Evolutionary conservation across 2,888 invertebrate genomes (phyloP), one percentile per base, ranked within the genome.

Genomic region (Branchipolynoe longqiensis): DNA sequence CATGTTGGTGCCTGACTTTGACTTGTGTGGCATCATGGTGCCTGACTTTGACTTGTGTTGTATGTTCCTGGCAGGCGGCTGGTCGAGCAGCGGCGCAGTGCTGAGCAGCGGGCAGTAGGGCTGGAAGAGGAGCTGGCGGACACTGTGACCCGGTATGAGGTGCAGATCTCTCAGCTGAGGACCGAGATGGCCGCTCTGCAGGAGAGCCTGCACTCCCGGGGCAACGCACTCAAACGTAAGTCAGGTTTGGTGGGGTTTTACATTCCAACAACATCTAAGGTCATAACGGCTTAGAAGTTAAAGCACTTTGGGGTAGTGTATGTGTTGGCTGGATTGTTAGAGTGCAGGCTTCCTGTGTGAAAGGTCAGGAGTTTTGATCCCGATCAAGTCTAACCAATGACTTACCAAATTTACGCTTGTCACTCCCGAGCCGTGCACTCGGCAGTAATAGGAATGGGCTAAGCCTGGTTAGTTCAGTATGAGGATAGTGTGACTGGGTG

Each of bases 131-230:
- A 89, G 56, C 85, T 91, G n/a, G 89, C 91, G 78, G 89, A 89
- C 18, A 91, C 90, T 1, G 90, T 90, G 25, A 87, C 89, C 64
- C 86, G 89, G 48, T 91, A 90, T 73, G 90, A 91, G 86, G 89
- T 89, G 73, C 90, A 91, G 85, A 86, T 91, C 28, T 87, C 87
- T 69, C 86, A 90, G 31, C 86, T 91, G 74, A 88, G 90, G 87
- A 86, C 87, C 36, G 90, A 91, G 85, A 90, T 91, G 83, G 83
- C 87, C n/a, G 85, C 88, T 4, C 89, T 92, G 0, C 90, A 91
- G 85, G 90, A 90, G 69, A 91, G 91, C 69, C 87, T 92, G 28
- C 88, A 90, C 25, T 82, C 86, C 38, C 88, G 89, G 64, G 84
- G 84, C 41, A 31, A 38, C 22, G 74, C 87, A 18, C 62, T 87